Evolutionary conservation across 1,140 invertebrate species (phyloP).

Genomic region (Scylla paramamosain): DNA sequence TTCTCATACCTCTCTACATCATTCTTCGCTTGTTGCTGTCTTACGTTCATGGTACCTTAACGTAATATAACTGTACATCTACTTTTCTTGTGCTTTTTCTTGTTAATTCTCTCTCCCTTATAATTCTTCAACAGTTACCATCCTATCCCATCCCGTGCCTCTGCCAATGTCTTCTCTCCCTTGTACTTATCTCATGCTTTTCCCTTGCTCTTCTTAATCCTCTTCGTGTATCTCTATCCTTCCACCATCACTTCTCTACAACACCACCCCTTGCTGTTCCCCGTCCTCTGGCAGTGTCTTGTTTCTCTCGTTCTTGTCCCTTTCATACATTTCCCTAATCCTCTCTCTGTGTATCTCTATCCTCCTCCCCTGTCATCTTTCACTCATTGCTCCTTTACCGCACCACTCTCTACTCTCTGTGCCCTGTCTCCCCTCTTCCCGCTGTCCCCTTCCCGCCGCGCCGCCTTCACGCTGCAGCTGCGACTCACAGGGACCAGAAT

Average conservation of each 20-base stretch:
- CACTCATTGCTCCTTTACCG: not conserved
- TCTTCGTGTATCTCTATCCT: not conserved
- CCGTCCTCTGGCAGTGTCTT: not conserved
- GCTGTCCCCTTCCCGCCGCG: not conserved
- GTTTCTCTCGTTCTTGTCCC: not conserved
- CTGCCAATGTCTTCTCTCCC: no score
- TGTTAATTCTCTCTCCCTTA: no score
- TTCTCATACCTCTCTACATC: no score
- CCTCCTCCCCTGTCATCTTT: not conserved
- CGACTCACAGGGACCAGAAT: constrained; percentile 30
- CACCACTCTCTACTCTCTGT: not conserved
- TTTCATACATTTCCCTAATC: not conserved
- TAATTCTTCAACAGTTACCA: no score
- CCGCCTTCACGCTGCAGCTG: constrained; percentile 53
- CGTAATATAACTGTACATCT: no score
- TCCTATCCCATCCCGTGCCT: no score
- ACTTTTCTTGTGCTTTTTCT: no score
- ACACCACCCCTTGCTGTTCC: no score
- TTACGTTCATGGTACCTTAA: no score
- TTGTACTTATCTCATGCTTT: not conserved
- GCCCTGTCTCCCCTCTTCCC: not conserved
- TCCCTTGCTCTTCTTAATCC: not conserved
- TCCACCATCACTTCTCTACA: not conserved
- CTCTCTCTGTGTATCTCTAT: not conserved
- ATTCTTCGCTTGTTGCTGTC: no score